phyloP scores from a whole-genome alignment of 2,113 vertebrate species.

The Procapra przewalskii region DNA sequence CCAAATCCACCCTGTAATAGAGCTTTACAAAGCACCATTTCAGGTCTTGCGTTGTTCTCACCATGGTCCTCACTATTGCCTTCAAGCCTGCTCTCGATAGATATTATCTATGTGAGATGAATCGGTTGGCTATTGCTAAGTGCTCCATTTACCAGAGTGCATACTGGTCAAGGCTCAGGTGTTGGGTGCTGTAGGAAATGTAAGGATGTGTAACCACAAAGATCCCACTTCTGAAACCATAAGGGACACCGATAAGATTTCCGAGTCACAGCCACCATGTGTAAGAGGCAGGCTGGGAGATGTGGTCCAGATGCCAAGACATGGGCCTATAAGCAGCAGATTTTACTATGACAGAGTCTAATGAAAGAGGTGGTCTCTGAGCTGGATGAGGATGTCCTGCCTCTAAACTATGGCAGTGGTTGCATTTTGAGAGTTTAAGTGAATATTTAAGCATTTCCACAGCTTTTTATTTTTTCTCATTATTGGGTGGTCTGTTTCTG shows the following conservation, averaged over 20 bases:
- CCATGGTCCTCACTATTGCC: neutral
- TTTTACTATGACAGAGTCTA: neutral
- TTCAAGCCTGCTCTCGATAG: neutral
- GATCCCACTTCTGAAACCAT: neutral
- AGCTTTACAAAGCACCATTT: slow-evolving; percentile 75
- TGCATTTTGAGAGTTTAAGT: neutral
- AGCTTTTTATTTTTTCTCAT: neutral
- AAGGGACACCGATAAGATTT: neutral
- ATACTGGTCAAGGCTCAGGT: neutral
- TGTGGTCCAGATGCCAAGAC: neutral
- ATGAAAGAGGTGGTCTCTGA: neutral
- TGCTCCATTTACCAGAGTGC: neutral
- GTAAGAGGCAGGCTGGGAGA: neutral
- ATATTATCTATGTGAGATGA: neutral
- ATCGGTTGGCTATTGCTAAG: neutral
- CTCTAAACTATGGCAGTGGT: neutral
- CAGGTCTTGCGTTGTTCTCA: slow-evolving; percentile 9
- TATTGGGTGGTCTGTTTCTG: neutral
- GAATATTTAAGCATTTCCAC: neutral
- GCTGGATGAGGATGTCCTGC: neutral
- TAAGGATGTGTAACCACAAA: neutral
- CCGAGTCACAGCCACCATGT: neutral
- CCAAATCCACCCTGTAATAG: slow-evolving; percentile 85
- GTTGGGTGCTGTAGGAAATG: neutral
- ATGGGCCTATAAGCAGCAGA: neutral